Percentiles rank a stretch among this genome's conserved stretches.
Evolutionary conservation across 2,888 invertebrate species (phyloP).

Genomic region (Orchestes rusci): DNA sequence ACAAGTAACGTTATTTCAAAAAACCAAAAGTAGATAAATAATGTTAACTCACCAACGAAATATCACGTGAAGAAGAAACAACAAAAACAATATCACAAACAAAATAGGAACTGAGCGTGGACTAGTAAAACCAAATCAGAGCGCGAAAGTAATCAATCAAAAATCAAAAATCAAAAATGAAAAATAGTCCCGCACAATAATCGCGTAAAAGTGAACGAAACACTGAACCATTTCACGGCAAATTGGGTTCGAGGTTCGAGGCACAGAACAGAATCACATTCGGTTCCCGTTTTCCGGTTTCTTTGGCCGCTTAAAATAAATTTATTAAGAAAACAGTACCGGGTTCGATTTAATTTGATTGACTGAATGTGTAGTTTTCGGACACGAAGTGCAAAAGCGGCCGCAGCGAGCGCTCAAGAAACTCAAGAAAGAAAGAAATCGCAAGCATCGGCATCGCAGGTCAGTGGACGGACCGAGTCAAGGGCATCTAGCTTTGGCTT

Average conservation of each 20-base stretch:
- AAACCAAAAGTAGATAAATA: no score
- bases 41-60: no score
- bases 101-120: conserved; percentile 18
- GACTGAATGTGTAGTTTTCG: conserved; percentile 19
- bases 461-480: conserved; percentile 44
- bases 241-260: no score
- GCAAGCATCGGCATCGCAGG: conserved; percentile 36
- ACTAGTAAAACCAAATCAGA: conserved; percentile 11
- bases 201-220: conserved; percentile 15
- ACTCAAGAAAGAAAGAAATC: conserved; percentile 26
- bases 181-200: conserved; percentile 13
- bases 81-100: conserved; percentile 17
- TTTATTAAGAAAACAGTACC: conserved; percentile 22
- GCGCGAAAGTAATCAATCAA: background rate
- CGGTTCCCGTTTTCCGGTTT: conserved; percentile 4
- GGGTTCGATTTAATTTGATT: conserved; percentile 24
- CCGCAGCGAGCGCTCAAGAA: conserved; percentile 19
- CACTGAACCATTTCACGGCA: conserved; percentile 14
- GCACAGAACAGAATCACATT: conserved; percentile 14
- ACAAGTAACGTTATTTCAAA: no score
- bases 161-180: background rate
- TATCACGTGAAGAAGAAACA: conserved; percentile 16
- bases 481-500: conserved; percentile 39
- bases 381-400: conserved; percentile 22
- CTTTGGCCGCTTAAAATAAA: conserved; percentile 19